Percentiles rank a stretch among this genome's conserved stretches.
Conservation (phyloP, 2,888 invertebrate species). For the Pyralis farinalis region DNA sequence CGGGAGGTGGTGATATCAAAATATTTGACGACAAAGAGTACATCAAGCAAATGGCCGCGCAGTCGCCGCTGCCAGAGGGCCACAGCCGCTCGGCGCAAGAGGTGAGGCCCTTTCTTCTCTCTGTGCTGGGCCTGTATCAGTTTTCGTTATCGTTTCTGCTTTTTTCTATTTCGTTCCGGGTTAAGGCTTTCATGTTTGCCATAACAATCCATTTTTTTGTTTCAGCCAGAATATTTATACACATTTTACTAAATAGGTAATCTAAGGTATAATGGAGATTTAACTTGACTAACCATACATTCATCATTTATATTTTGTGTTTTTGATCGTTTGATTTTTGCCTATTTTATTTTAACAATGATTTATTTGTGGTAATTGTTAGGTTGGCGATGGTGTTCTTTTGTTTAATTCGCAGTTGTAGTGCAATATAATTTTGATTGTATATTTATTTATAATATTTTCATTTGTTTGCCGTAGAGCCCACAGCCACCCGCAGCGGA, state of each 20-base stretch:
- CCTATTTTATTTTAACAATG: neutral
- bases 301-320: constrained; percentile 22
- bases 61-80: constrained; percentile 61
- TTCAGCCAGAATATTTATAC: constrained; percentile 78
- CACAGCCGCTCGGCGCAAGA: constrained; percentile 68
- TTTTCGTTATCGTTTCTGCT: constrained; percentile 32
- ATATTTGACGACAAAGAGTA: constrained; percentile 96
- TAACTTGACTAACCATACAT: constrained; percentile 14
- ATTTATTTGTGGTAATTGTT: no score
- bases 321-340: constrained; percentile 23
- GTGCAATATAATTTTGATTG: no score
- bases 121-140: constrained; percentile 28
- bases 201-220: constrained; percentile 48
- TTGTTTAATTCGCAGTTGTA: constrained; percentile 8
- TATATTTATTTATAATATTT: constrained; percentile 14
- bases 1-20: constrained; percentile 96
- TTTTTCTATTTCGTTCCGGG: constrained; percentile 30
- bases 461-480: constrained; percentile 80
- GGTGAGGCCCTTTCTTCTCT: constrained; percentile 56
- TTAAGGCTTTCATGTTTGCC: constrained; percentile 42
- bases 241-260: constrained; percentile 68
- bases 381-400: neutral
- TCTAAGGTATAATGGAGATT: neutral
- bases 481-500: constrained; percentile 83
- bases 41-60: constrained; percentile 86